Base-by-base conservation (phyloP, 2,113 vertebrate species). In the Cephalopholis sonnerati region DNA sequence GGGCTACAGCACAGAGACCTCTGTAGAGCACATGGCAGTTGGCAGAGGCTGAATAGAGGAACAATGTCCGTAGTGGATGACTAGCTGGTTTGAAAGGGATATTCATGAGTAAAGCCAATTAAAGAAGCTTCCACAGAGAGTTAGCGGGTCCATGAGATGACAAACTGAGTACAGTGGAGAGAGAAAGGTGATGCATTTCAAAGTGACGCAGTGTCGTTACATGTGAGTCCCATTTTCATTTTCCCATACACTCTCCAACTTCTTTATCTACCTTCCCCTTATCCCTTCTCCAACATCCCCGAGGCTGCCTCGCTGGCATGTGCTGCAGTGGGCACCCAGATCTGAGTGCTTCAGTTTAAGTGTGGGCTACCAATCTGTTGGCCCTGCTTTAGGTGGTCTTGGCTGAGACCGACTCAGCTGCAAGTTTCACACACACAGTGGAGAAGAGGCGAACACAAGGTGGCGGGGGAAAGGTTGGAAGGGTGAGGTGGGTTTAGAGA, bases 21-120 rank as follows among this genome's bases (percentile, higher is more conserved):
- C 88, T 89, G 85, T 82, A 41, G 82, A 74, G 69, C 86, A 85
- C 88, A 88, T 86, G 87, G 84, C 87, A 83, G 72, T 88, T 93
- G 90, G 89, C 90, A 83, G 80, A 73, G 82, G 70, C 78, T 86
- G 73, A 90, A 87, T 64, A 85, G 80, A 86, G 66, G 54, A 80
- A 77, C 75, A 76, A 81, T 86, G 78, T 89, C 77, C 1, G 44
- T 66, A 54, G 86, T 76, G 68, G 70, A 84, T 81, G 77, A 53
- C n/a, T 82, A 55, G 41, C 80, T 57, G 8, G 66, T 54, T 85
- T 86, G 63, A 85, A 89, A 89, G 66, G 63, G 66, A 86, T 83
- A 85, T 89, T 89, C 85, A 87, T 44, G 72, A 65, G 77, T 78
- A 66, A 86, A 88, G 68, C 80, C 89, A 91, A 92, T 84, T 87